Evolutionary conservation across 2,797 vertebrate species (phyloP).

Genomic region (Pipistrellus kuhlii): DNA sequence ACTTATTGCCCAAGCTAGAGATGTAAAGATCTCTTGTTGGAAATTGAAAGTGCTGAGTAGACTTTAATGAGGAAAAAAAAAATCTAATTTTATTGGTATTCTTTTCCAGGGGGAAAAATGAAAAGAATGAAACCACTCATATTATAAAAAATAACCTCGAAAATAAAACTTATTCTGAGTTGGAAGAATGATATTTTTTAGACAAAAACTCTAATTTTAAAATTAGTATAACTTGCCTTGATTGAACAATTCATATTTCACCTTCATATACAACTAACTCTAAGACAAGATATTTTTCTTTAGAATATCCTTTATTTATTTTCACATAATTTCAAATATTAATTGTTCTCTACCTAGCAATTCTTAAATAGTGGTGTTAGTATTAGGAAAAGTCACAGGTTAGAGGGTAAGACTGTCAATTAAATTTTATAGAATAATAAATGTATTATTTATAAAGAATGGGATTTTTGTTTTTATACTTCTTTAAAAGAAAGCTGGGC

Average conservation of each 20-base stretch:
- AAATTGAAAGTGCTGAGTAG: neutral
- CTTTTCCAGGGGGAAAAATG: neutral
- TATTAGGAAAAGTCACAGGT: slow-evolving; percentile 41
- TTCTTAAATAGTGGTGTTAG: slow-evolving; percentile 72
- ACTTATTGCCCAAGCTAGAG: neutral
- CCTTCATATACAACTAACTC: neutral
- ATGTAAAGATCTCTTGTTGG: neutral
- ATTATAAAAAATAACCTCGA: neutral
- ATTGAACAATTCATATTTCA: neutral
- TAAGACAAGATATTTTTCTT: neutral
- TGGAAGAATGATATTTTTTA: neutral
- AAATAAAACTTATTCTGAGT: neutral
- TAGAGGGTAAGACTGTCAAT: neutral
- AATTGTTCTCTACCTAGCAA: slow-evolving; percentile 61
- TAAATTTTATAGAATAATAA: slow-evolving; percentile 10
- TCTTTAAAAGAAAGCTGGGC: neutral
- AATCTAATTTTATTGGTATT: neutral
- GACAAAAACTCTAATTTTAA: neutral
- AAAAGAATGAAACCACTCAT: neutral
- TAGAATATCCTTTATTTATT: neutral
- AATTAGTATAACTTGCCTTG: neutral
- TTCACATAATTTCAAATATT: neutral
- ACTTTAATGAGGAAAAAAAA: neutral
- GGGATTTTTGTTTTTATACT: neutral
- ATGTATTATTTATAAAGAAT: slow-evolving; percentile 24